These are phyloP conservation scores for Hypselothyrea guttata DNA, from an alignment of 2,888 invertebrate genomes.

Conservation along the genomic window DNA sequence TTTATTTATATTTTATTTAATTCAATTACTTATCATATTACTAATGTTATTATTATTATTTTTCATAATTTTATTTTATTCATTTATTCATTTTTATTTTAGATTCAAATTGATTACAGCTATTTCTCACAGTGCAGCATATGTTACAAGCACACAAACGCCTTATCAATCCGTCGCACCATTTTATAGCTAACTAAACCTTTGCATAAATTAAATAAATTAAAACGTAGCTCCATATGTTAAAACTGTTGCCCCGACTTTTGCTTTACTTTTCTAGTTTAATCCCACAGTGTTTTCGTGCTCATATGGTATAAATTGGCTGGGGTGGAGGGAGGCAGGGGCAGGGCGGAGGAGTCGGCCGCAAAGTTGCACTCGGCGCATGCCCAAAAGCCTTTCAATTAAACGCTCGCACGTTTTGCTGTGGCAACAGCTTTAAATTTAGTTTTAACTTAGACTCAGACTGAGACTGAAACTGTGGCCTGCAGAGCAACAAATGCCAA, in stretches of 20 bases:
- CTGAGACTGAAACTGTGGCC: slow-evolving; percentile 12
- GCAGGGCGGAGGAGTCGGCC: too few species aligned
- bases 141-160: too few species aligned
- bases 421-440: slow-evolving; percentile 13
- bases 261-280: background rate
- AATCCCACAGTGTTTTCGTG: background rate
- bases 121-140: background rate
- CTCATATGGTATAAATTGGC: too few species aligned
- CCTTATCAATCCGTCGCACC: background rate
- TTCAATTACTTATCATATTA: too few species aligned
- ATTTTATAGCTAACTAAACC: slow-evolving; percentile 21
- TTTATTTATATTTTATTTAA: too few species aligned
- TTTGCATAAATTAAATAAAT: slow-evolving; percentile 44
- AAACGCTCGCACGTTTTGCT: slow-evolving; percentile 64
- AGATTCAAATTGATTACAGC: background rate
- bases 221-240: slow-evolving; percentile 27
- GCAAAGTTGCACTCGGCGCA: slow-evolving; percentile 8
- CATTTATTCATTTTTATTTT: background rate
- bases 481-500: slow-evolving; percentile 48
- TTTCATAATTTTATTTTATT: too few species aligned
- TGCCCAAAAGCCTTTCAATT: slow-evolving; percentile 66
- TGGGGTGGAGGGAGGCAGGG: too few species aligned
- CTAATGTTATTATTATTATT: too few species aligned
- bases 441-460: background rate
- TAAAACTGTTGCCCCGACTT: slow-evolving; percentile 5